phyloP scores from a whole-genome alignment of 2,888 invertebrate genomes.

The Aporophyla lueneburgensis region DNA sequence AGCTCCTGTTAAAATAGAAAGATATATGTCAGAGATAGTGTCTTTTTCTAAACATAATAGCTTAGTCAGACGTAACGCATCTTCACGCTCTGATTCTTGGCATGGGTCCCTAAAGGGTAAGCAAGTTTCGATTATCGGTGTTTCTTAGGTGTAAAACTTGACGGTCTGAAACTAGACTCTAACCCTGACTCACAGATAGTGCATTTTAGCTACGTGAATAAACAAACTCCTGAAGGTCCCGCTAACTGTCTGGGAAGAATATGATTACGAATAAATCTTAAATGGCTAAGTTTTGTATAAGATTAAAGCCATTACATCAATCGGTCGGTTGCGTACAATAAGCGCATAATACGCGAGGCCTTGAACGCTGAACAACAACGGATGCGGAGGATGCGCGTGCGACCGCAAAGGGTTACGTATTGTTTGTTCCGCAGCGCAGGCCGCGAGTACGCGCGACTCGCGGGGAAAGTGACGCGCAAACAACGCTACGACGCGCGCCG shows the following conservation, averaged over 20 bases:
- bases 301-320: constrained; percentile 68
- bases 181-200: background rate
- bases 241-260: constrained; percentile 30
- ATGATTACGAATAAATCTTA: constrained; percentile 50
- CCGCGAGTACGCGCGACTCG: constrained; percentile 60
- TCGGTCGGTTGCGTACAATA: constrained; percentile 68
- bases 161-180: background rate
- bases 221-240: constrained; percentile 30
- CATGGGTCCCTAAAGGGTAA: background rate
- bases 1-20: constrained; percentile 90
- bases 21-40: background rate
- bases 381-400: constrained; percentile 78
- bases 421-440: constrained; percentile 72
- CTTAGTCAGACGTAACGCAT: background rate
- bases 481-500: constrained; percentile 78
- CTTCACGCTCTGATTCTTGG: background rate
- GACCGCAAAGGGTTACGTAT: constrained; percentile 83
- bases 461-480: constrained; percentile 86
- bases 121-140: background rate
- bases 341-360: constrained; percentile 73
- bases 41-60: background rate
- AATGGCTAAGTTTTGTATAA: constrained; percentile 59
- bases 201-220: background rate
- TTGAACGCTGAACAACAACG: constrained; percentile 78
- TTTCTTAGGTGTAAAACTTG: background rate